phyloP scores from a whole-genome alignment of 2,797 vertebrate genomes.

The Lepilemur septentrionalis region DNA sequence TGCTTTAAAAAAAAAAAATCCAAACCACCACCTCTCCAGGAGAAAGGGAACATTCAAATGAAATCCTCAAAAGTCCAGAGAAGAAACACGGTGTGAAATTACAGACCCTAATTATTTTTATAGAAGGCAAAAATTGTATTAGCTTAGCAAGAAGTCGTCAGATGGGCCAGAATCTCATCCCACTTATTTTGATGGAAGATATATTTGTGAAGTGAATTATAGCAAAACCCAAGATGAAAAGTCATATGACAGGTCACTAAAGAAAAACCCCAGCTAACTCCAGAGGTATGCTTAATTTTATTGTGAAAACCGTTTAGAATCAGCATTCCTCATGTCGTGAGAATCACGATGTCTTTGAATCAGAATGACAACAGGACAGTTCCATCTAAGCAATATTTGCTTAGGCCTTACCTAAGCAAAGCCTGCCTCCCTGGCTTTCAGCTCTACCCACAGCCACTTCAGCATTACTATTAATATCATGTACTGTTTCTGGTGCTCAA shows the following conservation, averaged over 20 bases:
- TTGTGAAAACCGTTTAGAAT: not conserved
- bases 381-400: not conserved
- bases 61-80: not conserved
- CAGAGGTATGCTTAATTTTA: not conserved
- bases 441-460: not conserved
- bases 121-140: not conserved
- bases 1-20: not conserved
- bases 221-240: slow-evolving; percentile 10
- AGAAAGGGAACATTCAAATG: not conserved
- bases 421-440: not conserved
- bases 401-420: not conserved
- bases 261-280: not conserved
- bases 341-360: not conserved
- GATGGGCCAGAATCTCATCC: not conserved
- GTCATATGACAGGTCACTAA: not conserved
- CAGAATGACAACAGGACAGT: too few species aligned
- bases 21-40: not conserved
- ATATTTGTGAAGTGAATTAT: not conserved
- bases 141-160: not conserved
- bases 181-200: not conserved
- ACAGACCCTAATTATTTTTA: not conserved
- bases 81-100: not conserved
- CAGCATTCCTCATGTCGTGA: not conserved
- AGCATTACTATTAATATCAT: not conserved
- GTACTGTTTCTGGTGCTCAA: not conserved